phyloP scores from a whole-genome alignment of 2,797 vertebrate genomes.

The Sebastes jordani region DNA sequence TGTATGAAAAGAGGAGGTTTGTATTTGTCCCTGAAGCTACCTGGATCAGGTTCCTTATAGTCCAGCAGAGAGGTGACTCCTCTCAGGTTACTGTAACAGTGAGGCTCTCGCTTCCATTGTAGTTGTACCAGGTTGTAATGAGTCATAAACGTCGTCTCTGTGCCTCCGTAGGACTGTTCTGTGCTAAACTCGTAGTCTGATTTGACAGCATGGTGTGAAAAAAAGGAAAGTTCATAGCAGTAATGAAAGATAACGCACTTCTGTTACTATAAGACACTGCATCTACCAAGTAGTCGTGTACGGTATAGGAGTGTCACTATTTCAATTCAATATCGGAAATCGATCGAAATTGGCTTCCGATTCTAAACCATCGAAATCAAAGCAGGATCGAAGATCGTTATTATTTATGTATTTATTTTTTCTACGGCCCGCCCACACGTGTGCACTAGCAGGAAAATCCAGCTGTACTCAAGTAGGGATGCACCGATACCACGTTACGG shows the following conservation, averaged over 20 bases:
- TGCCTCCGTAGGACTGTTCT: background rate
- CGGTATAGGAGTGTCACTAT: too few species aligned
- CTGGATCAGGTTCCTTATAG: conserved; percentile 29
- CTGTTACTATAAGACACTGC: background rate
- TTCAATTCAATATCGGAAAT: too few species aligned
- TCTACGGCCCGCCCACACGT: too few species aligned
- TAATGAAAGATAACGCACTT: background rate
- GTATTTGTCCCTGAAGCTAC: conserved; percentile 34
- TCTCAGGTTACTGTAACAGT: conserved; percentile 2
- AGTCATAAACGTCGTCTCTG: background rate
- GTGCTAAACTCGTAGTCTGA: background rate
- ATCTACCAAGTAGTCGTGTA: background rate
- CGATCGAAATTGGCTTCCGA: too few species aligned
- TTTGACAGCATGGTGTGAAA: background rate
- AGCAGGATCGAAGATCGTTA: too few species aligned
- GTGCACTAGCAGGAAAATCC: too few species aligned
- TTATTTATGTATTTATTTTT: too few species aligned
- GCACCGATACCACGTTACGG: too few species aligned
- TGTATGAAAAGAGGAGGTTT: conserved; percentile 10
- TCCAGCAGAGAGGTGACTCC: background rate
- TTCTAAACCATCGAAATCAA: too few species aligned
- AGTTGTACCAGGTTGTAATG: background rate
- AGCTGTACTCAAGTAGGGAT: too few species aligned
- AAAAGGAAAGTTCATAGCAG: background rate
- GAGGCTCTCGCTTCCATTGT: background rate